Evolutionary conservation across 2,888 invertebrate genomes (phyloP), one percentile per base, ranked within the genome.

Genomic region (Xestoiulus laeticollis): DNA sequence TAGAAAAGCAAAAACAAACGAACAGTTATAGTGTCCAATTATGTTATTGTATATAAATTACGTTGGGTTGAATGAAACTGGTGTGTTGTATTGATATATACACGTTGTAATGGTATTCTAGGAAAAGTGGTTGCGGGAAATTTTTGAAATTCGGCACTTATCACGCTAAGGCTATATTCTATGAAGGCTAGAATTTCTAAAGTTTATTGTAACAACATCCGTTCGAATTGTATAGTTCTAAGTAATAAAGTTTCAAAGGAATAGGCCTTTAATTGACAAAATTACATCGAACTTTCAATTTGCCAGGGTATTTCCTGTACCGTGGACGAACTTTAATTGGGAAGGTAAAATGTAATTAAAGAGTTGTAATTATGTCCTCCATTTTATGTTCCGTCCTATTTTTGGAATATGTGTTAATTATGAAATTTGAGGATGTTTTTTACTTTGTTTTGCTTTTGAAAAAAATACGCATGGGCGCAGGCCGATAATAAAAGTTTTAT

Each of bases 11-110:
- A 19, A 59, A 59, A 59, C 59, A 19, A 59, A 59, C 59, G 59
- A 59, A 59, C 59, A 59, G 59, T 59, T 59, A n/a, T n/a, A 59
- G n/a, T 59, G 59, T 48, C 59, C n/a, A 59, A 59, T 59, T 59
- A 19, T 59, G 0, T 8, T n/a, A 4, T 59, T 59, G n/a, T 59
- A 22, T 19, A n/a, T n/a, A 43, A 43, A 5, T 43, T 43, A 5
- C 5, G 19, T 59, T 59, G 59, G 19, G 59, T 59, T 19, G 59
- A 59, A 59, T 59, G 59, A 19, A n/a, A 59, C 6, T n/a, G n/a
- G n/a, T 59, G 59, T n/a, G 14, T 59, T 59, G 59, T n/a, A 59
- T 59, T 14, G 19, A 59, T n/a, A 59, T n/a, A 59, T n/a, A 59
- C 14, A 19, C 5, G 19, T 1, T n/a, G n/a, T 59, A 0, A 43